These are phyloP conservation scores for Orestias chungarensis DNA, from an alignment of 2,797 vertebrate species.

Conservation along the genomic window DNA sequence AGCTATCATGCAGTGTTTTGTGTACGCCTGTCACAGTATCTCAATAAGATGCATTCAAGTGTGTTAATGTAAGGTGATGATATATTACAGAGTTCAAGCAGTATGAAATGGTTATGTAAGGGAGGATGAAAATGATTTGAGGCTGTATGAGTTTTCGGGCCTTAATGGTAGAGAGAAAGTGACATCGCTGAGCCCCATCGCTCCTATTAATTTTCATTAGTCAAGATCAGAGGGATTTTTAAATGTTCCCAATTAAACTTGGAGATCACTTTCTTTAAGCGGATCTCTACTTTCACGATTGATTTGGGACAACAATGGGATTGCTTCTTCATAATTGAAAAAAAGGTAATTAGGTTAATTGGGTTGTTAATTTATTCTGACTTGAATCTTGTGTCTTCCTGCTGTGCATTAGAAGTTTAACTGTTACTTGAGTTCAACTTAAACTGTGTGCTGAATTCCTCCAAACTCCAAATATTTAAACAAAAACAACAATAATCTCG, in stretches of 20 bases:
- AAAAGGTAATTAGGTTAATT: constrained; percentile 72
- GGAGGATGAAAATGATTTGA: constrained; percentile 7
- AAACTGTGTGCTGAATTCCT: constrained; percentile 16
- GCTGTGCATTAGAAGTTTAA: constrained; percentile 30
- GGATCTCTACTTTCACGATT: constrained; percentile 46
- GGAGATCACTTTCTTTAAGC: constrained; percentile 38
- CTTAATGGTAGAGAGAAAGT: constrained; percentile 4
- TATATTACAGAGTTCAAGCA: background rate
- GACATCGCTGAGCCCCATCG: constrained; percentile 24
- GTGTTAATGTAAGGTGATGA: background rate
- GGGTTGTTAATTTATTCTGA: constrained; percentile 59
- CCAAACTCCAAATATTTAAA: background rate
- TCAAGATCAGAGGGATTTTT: constrained; percentile 66
- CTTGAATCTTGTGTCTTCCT: constrained; percentile 25
- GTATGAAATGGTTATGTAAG: background rate
- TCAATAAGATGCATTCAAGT: background rate
- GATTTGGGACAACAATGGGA: constrained; percentile 64
- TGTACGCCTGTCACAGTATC: background rate
- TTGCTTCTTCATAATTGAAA: constrained; percentile 70
- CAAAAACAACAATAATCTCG: too few species aligned
- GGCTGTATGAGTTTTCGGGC: constrained; percentile 11
- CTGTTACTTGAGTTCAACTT: constrained; percentile 29
- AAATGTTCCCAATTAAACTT: constrained; percentile 54
- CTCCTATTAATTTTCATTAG: constrained; percentile 58
- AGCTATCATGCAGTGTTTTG: background rate